A percentile compares a stretch with the other conserved stretches of the same genome.
Evolutionary conservation across 2,888 invertebrate species (phyloP).

Genomic region (Standfussiana lucernea): DNA sequence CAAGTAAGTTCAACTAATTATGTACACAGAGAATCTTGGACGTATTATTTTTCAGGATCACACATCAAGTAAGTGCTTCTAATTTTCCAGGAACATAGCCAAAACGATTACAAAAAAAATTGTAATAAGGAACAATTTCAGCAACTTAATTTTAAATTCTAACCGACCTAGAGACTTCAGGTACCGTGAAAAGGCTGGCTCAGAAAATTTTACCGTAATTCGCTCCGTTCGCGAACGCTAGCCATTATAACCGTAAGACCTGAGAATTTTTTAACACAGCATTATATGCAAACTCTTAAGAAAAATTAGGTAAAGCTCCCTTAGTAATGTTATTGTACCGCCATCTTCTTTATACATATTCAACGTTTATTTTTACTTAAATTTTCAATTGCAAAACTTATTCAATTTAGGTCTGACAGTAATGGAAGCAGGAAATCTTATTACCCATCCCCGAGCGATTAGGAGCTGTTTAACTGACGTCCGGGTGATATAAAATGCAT

Average conservation of each 20-base stretch:
- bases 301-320: constrained; percentile 48
- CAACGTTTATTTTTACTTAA: constrained; percentile 57
- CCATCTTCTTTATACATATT: constrained; percentile 56
- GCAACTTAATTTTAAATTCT: constrained; percentile 57
- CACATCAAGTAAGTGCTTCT: neutral
- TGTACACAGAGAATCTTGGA: neutral
- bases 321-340: constrained; percentile 56
- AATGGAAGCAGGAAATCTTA: constrained; percentile 81
- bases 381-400: constrained; percentile 71
- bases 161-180: constrained; percentile 45
- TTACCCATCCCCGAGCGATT: constrained; percentile 76
- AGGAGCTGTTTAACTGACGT: constrained; percentile 74
- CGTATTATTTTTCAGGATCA: neutral
- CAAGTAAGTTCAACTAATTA: neutral
- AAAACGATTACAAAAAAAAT: constrained; percentile 19
- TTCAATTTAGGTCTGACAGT: constrained; percentile 81
- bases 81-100: neutral
- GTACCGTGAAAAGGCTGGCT: constrained; percentile 57
- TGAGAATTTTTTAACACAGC: constrained; percentile 49
- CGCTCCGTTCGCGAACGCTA: constrained; percentile 40
- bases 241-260: constrained; percentile 54
- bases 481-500: constrained; percentile 82
- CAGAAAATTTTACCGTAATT: constrained; percentile 51
- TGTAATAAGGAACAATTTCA: constrained; percentile 37
- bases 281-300: constrained; percentile 30